phyloP scores from a whole-genome alignment of 2,797 vertebrate genomes.

The Chrosomus eos region DNA sequence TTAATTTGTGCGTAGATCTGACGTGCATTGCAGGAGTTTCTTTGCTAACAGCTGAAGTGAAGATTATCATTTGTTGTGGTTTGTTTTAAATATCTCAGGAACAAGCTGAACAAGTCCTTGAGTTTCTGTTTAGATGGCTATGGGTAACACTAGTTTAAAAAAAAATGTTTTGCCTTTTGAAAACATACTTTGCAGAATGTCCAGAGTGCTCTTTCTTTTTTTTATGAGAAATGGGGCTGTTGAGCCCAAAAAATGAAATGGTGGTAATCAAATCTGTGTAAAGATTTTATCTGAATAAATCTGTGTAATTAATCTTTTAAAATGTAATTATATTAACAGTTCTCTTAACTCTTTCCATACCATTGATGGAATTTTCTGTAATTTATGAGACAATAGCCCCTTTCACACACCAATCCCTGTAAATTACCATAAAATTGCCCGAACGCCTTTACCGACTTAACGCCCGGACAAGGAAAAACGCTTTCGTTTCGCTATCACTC shows the following conservation, averaged over 20 bases:
- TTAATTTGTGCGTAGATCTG: background rate
- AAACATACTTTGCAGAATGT: background rate
- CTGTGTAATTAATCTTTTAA: background rate
- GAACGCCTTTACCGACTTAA: too few species aligned
- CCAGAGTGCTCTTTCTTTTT: background rate
- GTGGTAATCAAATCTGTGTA: background rate
- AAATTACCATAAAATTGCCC: too few species aligned
- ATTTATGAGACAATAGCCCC: too few species aligned
- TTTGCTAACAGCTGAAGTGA: background rate
- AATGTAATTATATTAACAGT: background rate
- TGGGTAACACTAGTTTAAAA: background rate
- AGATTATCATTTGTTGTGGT: background rate
- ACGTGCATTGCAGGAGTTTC: conserved; percentile 6
- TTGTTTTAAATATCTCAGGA: conserved; percentile 29
- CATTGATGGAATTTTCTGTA: background rate
- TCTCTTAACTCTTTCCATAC: background rate
- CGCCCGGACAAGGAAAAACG: too few species aligned
- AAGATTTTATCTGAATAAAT: background rate
- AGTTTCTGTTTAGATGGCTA: conserved; percentile 18
- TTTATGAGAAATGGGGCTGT: too few species aligned
- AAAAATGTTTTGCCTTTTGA: background rate
- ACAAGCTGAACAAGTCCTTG: conserved; percentile 47
- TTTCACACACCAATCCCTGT: too few species aligned
- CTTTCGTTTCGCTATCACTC: too few species aligned
- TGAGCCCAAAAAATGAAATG: background rate